Conservation (phyloP, 2,888 invertebrate genomes). For the Kuschelorhynchus macadamiae region DNA sequence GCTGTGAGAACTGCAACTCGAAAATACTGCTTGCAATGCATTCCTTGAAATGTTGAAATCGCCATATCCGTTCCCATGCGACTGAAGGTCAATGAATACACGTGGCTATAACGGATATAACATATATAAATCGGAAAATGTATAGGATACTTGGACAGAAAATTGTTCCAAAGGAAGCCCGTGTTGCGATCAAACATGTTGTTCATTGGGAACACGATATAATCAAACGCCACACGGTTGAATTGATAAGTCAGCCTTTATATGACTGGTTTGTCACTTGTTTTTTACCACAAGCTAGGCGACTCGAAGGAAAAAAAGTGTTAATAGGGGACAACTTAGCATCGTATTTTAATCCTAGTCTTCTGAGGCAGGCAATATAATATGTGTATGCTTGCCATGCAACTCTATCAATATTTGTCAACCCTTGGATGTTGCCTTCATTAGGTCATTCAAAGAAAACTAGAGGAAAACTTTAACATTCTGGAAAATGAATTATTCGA, state of each 20-base stretch:
- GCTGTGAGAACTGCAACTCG: too few species aligned
- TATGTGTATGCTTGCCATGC: constrained; percentile 7
- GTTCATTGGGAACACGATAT: constrained; percentile 9
- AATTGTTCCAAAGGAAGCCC: constrained; percentile 16
- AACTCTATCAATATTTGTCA: constrained; percentile 8
- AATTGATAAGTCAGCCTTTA: constrained; percentile 1
- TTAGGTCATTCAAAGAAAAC: background rate
- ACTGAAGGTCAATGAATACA: too few species aligned
- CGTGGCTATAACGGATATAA: too few species aligned
- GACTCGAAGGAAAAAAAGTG: too few species aligned
- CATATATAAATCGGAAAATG: constrained; percentile 34
- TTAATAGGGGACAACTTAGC: too few species aligned
- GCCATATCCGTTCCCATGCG: too few species aligned
- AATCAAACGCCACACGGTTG: constrained; percentile 6
- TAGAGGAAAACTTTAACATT: background rate
- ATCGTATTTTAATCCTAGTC: too few species aligned
- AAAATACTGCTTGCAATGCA: too few species aligned
- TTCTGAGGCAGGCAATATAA: too few species aligned
- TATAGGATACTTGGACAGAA: constrained; percentile 23
- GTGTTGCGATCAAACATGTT: constrained; percentile 16
- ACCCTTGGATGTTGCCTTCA: too few species aligned
- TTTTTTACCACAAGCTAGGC: constrained; percentile 12
- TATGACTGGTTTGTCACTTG: constrained; percentile 18
- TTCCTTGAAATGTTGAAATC: too few species aligned
- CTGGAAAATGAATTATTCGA: too few species aligned